Evolutionary conservation across 2,797 vertebrate species (phyloP), one percentile per base, ranked within the genome.

Genomic region (Crax fasciolata): DNA sequence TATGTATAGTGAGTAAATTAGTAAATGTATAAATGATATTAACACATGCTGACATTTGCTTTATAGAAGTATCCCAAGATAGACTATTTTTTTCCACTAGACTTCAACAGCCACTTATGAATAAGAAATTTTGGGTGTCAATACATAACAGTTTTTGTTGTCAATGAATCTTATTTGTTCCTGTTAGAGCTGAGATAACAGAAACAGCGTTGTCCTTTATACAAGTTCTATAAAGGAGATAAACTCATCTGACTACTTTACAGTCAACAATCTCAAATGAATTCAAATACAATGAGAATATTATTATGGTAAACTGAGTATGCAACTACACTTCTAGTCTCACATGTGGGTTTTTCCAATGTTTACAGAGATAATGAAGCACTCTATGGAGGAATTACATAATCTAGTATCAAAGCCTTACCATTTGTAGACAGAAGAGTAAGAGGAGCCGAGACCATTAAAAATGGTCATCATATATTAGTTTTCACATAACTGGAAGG

Each of bases 291-390:
- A 78, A 82, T 38, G n/a, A 8, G 25, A 43, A 4, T 19, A 10
- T 16, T 9, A 15, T 17, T 11, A 63, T 48, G 43, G 8, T 27
- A 83, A 51, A 39, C 15, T 30, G 30, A 74, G 3, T 27, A 9
- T 66, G 32, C 27, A 76, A 18, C 27, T 51, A 68, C 20, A 25
- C 52, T 67, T 87, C 32, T 38, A 70, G 12, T 57, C 61, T 84
- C 39, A 9, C 0, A 0, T 21, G 11, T 58, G 14, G 58, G 30
- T 4, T 5, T 62, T 23, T 51, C 13, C 39, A 41, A 9, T 39
- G 30, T 4, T 49, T 65, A 46, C 8, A 41, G 77, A 74, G 32
- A 61, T 16, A 19, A 35, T 2, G 28, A 32, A 52, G 12, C 4
- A 28, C 12, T 3, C 51, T 55, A 41, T 0, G 5, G 27, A 65